Conservation (phyloP, 2,888 invertebrate genomes). For the Parelbella ahira region DNA sequence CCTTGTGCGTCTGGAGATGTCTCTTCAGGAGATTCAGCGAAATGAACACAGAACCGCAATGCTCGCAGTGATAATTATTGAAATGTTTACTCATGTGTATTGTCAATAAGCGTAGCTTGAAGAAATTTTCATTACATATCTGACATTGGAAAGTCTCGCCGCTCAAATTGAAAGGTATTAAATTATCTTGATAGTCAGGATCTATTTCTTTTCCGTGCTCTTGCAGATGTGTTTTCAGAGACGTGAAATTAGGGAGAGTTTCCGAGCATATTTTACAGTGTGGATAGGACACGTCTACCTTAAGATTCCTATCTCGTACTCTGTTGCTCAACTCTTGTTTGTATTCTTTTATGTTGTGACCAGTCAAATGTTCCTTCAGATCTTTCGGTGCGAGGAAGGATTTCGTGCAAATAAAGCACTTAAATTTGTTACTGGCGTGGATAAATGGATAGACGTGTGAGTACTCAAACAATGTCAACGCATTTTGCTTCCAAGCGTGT, state of each 20-base stretch:
- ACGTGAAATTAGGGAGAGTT: conserved; percentile 36
- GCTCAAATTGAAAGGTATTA: conserved; percentile 60
- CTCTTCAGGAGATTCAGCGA: conserved; percentile 47
- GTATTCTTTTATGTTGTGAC: conserved; percentile 46
- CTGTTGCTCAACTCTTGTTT: conserved; percentile 45
- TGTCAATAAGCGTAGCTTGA: conserved; percentile 51
- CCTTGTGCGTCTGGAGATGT: conserved; percentile 53
- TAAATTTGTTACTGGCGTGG: conserved; percentile 53
- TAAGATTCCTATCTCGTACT: conserved; percentile 48
- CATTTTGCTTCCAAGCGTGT: conserved; percentile 50
- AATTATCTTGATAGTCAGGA: conserved; percentile 46
- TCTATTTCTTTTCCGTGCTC: conserved; percentile 49
- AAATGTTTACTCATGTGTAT: conserved; percentile 68
- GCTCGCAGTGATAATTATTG: conserved; percentile 63
- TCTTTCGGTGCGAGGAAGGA: conserved; percentile 42
- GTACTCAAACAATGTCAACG: conserved; percentile 50
- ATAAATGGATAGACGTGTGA: conserved; percentile 60
- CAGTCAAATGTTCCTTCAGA: conserved; percentile 47
- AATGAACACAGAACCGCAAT: conserved; percentile 58
- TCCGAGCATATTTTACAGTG: conserved; percentile 54
- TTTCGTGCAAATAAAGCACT: conserved; percentile 54
- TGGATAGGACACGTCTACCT: conserved; percentile 54
- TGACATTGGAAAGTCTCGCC: conserved; percentile 52
- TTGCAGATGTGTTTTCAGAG: conserved; percentile 52
- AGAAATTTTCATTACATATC: conserved; percentile 49